A percentile compares a stretch with the other conserved stretches of the same genome.
Conservation (phyloP, 1,140 invertebrate species). For the Hypsibius dujardini region DNA sequence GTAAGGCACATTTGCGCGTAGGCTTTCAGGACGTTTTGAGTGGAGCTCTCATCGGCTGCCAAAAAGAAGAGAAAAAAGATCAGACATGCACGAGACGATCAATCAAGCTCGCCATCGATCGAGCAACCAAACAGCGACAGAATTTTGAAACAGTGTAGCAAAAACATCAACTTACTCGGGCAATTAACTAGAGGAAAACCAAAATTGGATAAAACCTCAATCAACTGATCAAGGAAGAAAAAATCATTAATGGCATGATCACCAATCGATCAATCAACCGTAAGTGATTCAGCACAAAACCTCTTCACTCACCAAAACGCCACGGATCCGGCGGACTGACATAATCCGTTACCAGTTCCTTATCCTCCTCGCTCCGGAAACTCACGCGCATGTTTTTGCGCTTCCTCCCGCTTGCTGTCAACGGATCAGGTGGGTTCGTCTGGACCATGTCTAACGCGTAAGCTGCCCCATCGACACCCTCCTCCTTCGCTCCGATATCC, state of each 20-base stretch:
- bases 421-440: no score
- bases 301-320: background rate
- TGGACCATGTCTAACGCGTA: no score
- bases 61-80: background rate
- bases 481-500: no score
- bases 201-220: background rate
- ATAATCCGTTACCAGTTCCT: background rate
- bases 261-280: background rate
- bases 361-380: background rate
- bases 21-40: background rate
- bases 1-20: slow-evolving; percentile 5
- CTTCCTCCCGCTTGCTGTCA: background rate
- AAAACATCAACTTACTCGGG: background rate
- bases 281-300: background rate
- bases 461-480: no score
- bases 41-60: background rate
- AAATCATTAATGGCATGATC: background rate
- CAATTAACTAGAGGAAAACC: background rate
- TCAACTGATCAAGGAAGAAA: slow-evolving; percentile 1
- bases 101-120: background rate
- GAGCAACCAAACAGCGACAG: background rate
- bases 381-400: background rate
- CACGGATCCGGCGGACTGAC: slow-evolving; percentile 9
- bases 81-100: background rate
- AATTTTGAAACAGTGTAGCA: background rate